Percentiles rank a stretch among this genome's conserved stretches.
Conservation (phyloP, 2,888 invertebrate species). For the Morinoia aosen region DNA sequence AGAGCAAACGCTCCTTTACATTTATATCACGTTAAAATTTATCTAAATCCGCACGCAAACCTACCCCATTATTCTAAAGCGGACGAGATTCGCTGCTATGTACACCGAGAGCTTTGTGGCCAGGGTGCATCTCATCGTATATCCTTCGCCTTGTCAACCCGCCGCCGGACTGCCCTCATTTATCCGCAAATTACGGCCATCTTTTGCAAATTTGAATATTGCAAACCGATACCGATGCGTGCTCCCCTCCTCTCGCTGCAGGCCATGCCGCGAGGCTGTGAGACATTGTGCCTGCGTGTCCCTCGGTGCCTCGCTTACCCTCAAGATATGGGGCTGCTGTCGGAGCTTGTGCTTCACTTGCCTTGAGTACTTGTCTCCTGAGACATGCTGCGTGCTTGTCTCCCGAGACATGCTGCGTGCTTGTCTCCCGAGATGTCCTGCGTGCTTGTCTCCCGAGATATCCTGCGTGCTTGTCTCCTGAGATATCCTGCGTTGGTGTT, state of each 20-base stretch:
- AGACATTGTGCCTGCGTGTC: not conserved
- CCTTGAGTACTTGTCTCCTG: no score
- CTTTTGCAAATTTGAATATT: slow-evolving; percentile 44
- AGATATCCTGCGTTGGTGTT: no score
- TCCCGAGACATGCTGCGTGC: no score
- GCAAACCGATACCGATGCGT: slow-evolving; percentile 37
- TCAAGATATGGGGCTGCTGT: no score
- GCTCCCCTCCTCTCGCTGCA: not conserved
- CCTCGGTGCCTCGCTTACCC: no score
- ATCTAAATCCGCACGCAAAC: not conserved
- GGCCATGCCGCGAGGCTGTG: not conserved
- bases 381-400: no score
- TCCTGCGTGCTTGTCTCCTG: no score
- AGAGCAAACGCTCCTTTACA: no score
- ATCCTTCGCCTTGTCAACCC: not conserved
- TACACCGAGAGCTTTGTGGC: not conserved
- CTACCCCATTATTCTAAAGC: not conserved
- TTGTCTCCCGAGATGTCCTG: no score
- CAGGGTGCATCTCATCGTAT: not conserved
- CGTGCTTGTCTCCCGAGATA: no score
- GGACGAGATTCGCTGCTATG: not conserved
- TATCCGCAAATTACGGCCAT: slow-evolving; percentile 39
- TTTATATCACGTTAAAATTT: not conserved
- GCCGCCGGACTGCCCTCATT: not conserved
- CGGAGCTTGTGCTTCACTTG: no score